Evolutionary conservation across 2,113 vertebrate species (phyloP).

Genomic region (Geothlypis trichas): DNA sequence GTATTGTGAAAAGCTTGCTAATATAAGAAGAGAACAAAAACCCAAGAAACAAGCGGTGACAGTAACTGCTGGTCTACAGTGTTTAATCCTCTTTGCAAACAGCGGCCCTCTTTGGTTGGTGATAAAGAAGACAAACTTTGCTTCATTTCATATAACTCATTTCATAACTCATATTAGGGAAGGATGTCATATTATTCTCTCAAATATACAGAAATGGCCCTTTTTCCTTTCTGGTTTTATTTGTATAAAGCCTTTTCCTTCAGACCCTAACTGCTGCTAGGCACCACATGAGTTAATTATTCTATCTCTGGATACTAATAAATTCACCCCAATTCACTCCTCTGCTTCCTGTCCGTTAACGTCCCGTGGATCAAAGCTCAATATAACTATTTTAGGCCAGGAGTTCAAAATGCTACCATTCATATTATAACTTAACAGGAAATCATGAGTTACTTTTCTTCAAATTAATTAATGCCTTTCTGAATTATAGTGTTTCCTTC

Average conservation of each 20-base stretch:
- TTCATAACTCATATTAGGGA: not conserved
- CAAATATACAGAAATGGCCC: not conserved
- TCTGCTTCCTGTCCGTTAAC: slow-evolving; percentile 27
- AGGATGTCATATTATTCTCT: not conserved
- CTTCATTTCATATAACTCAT: not conserved
- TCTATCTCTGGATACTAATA: slow-evolving; percentile 54
- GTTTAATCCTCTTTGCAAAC: not conserved
- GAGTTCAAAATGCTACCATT: slow-evolving; percentile 46
- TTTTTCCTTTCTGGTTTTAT: not conserved
- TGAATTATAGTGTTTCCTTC: not conserved
- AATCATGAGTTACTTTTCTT: slow-evolving; percentile 1
- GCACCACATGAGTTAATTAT: slow-evolving; percentile 37
- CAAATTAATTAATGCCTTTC: slow-evolving; percentile 10
- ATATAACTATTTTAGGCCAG: slow-evolving; percentile 36
- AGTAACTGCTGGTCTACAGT: not conserved
- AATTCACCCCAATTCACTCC: slow-evolving; percentile 50
- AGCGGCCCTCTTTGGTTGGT: not conserved
- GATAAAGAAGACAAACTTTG: not conserved
- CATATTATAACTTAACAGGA: not conserved
- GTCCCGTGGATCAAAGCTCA: slow-evolving; percentile 39
- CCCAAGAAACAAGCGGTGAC: not conserved
- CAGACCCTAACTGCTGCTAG: not conserved
- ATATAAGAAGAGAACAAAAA: not conserved
- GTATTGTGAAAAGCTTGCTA: not conserved
- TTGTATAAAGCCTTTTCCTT: not conserved